Conservation (phyloP, 2,113 vertebrate species). For the Ictalurus furcatus region DNA sequence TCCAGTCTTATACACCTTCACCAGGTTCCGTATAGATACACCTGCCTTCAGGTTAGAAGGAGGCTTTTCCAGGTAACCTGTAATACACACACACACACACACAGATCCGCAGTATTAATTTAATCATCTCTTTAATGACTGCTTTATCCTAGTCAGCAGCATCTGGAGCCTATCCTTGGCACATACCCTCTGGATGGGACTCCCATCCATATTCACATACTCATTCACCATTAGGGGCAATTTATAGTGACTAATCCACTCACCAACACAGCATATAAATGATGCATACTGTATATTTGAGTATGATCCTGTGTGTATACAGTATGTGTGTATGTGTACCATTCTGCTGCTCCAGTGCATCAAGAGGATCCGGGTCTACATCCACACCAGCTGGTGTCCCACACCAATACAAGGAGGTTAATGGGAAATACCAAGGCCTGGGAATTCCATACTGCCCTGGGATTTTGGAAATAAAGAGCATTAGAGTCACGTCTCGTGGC, state of each 20-base stretch:
- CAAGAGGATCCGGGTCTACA: constrained; percentile 37
- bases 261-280: neutral
- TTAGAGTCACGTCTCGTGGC: neutral
- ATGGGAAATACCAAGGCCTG: constrained; percentile 92
- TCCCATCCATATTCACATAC: neutral
- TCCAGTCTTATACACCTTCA: constrained; percentile 93
- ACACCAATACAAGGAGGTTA: constrained; percentile 90
- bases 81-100: neutral
- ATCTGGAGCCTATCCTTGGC: neutral
- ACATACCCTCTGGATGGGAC: neutral
- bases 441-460: constrained; percentile 95
- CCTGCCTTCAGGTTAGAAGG: constrained; percentile 80
- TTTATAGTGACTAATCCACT: neutral
- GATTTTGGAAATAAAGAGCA: neutral
- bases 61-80: constrained; percentile 88
- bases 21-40: constrained; percentile 89
- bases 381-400: constrained; percentile 64
- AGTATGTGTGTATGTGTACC: constrained; percentile 59
- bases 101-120: neutral
- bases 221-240: too few species aligned
- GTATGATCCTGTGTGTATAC: neutral
- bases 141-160: neutral
- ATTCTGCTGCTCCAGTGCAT: constrained; percentile 41
- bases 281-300: neutral
- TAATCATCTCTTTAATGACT: neutral